Evolutionary conservation across 2,797 vertebrate species (phyloP).

Genomic region (Gorsachius magnificus): DNA sequence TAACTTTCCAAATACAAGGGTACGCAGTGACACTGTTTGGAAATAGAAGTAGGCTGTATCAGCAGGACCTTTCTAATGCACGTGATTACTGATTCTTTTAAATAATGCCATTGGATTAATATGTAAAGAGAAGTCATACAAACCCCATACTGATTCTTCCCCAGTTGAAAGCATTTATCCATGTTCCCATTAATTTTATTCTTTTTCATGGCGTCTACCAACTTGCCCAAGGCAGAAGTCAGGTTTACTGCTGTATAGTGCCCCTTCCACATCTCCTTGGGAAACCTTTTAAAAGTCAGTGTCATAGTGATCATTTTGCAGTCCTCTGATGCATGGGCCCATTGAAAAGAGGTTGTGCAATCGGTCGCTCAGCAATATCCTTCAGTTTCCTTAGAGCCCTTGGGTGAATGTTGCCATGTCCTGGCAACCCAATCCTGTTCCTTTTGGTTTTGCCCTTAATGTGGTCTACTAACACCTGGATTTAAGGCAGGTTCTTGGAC

Average conservation of each 20-base stretch:
- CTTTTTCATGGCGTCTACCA: not conserved
- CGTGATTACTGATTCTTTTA: not conserved
- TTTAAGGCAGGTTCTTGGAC: not conserved
- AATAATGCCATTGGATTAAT: not conserved
- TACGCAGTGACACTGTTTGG: not conserved
- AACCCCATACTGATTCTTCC: not conserved
- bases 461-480: not conserved
- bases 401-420: not conserved
- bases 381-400: not conserved
- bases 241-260: not conserved
- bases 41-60: not conserved
- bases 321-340: not conserved
- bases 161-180: not conserved
- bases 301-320: not conserved
- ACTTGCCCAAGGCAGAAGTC: not conserved
- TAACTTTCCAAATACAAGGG: not conserved
- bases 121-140: not conserved
- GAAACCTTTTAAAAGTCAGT: not conserved
- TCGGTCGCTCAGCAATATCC: not conserved
- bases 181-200: not conserved
- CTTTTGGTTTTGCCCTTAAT: not conserved
- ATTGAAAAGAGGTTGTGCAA: not conserved
- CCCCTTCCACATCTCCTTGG: not conserved
- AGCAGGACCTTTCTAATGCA: not conserved
- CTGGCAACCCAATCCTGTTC: not conserved